Conservation (phyloP, 2,797 vertebrate species). For the Poeciliopsis turneri region DNA sequence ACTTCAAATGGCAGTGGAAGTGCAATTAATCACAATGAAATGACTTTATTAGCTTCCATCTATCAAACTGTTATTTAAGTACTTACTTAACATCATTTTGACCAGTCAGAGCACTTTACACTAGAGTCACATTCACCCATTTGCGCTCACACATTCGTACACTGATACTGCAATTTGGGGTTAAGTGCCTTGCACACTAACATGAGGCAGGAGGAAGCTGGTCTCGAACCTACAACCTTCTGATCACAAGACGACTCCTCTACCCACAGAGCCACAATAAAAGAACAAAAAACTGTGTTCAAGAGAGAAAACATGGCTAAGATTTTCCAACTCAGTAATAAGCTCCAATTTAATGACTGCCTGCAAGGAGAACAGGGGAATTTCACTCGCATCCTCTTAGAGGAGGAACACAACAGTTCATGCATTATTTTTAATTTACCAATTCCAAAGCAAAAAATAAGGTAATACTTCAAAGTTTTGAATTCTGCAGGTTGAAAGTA, state of each 20-base stretch:
- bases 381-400: neutral
- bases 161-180: too few relatives aligned
- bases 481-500: neutral
- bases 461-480: neutral
- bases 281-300: neutral
- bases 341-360: neutral
- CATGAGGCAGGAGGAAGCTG: too few relatives aligned
- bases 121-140: too few relatives aligned
- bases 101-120: too few relatives aligned
- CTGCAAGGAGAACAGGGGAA: neutral
- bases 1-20: neutral
- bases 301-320: neutral
- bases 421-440: neutral
- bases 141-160: too few relatives aligned
- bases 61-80: neutral
- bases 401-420: neutral
- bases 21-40: neutral
- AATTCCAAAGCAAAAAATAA: neutral
- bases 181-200: too few relatives aligned
- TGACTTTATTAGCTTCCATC: neutral
- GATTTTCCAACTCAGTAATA: neutral
- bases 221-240: too few relatives aligned
- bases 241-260: too few relatives aligned
- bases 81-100: neutral
- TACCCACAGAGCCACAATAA: too few relatives aligned